A percentile compares a stretch with the other conserved stretches of the same genome.
These are phyloP conservation scores for Macrostomum lignano DNA, from an alignment of 1,140 invertebrate genomes.

Conservation along the genomic window DNA sequence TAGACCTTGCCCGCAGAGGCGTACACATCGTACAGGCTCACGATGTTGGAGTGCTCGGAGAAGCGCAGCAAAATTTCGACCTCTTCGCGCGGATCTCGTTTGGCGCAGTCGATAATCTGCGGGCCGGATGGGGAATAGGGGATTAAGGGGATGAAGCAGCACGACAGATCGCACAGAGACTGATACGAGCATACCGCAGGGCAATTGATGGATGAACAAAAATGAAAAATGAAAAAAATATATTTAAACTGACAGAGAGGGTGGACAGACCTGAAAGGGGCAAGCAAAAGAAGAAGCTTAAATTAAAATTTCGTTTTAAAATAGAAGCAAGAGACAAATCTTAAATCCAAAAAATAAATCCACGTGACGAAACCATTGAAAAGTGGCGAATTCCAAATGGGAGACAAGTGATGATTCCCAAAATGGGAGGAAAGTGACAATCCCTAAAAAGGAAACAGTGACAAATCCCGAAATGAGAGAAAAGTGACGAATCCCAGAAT, in stretches of 20 bases:
- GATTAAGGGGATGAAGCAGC: neutral
- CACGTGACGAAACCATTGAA: too few species aligned
- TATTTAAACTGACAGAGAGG: neutral
- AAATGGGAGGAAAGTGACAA: too few species aligned
- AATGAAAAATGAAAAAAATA: constrained; percentile 1
- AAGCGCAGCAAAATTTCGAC: constrained; percentile 80
- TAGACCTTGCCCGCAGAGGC: constrained; percentile 59
- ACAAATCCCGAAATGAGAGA: too few species aligned
- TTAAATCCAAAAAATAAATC: too few species aligned
- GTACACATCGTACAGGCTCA: constrained; percentile 56
- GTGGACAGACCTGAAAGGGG: constrained; percentile 8
- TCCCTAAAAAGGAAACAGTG: too few species aligned
- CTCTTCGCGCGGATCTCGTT: constrained; percentile 76
- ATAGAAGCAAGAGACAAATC: too few species aligned
- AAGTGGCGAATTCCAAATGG: too few species aligned
- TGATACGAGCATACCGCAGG: constrained; percentile 5
- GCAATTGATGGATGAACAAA: too few species aligned
- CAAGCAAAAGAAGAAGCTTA: too few species aligned
- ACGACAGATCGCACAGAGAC: neutral
- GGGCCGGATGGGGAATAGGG: constrained; percentile 15
- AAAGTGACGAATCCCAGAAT: too few species aligned
- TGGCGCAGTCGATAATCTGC: constrained; percentile 65
- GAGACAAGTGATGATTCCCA: too few species aligned
- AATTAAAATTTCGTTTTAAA: too few species aligned
- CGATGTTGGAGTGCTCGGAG: constrained; percentile 72